These are phyloP conservation scores for Coptodon rendalli DNA, from an alignment of 2,113 vertebrate species.

Conservation along the genomic window DNA sequence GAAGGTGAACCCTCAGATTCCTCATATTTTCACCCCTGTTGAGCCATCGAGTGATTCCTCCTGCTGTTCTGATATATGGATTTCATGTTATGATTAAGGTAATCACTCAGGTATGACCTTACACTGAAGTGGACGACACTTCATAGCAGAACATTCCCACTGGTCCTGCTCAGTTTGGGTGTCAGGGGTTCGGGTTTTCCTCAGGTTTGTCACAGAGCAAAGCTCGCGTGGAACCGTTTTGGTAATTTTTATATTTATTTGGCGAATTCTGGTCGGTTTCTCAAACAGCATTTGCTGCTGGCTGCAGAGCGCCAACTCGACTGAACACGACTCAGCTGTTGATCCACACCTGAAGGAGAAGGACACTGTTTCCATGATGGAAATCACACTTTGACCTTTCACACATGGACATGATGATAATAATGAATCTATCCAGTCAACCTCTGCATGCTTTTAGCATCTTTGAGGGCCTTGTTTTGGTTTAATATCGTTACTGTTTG, in stretches of 20 bases:
- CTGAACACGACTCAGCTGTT: background rate
- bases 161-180: background rate
- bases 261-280: background rate
- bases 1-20: accelerated
- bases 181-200: background rate
- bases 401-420: background rate
- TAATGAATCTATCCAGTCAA: background rate
- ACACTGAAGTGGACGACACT: background rate
- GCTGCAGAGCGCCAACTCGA: accelerated
- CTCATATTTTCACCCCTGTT: background rate
- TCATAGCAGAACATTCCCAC: background rate
- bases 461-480: background rate
- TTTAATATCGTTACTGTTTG: accelerated
- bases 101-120: background rate
- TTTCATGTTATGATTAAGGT: background rate
- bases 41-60: accelerated
- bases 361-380: background rate
- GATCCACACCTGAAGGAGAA: accelerated
- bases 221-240: background rate
- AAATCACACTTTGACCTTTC: background rate
- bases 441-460: background rate
- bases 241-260: background rate
- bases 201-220: background rate
- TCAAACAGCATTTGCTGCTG: background rate
- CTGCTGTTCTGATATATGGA: background rate